Conservation (phyloP, 1,140 invertebrate genomes). For the Trichoplusia ni region DNA sequence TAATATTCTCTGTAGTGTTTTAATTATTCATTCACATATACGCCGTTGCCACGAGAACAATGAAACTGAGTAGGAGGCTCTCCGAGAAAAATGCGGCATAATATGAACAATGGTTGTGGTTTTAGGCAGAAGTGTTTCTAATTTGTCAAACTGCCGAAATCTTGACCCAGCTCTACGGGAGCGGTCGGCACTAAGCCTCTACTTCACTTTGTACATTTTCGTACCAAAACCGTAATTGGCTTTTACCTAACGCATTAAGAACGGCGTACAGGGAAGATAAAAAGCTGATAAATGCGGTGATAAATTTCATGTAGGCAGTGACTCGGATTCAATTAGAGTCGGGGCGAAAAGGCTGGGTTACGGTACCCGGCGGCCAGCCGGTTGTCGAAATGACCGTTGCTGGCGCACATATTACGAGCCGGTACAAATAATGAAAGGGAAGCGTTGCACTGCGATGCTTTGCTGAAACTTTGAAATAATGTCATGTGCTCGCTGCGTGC, state of each 20-base stretch:
- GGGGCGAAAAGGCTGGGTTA: conserved; percentile 27
- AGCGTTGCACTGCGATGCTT: not conserved
- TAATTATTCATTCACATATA: conserved; percentile 13
- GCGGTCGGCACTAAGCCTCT: conserved; percentile 1
- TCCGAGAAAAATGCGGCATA: not conserved
- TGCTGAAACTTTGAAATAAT: not conserved
- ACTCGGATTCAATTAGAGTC: conserved; percentile 50
- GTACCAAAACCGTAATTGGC: conserved; percentile 30
- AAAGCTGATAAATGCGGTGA: conserved; percentile 48
- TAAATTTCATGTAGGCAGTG: conserved; percentile 47
- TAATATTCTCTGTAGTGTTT: not conserved
- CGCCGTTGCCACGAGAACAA: not conserved
- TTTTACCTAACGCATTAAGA: conserved; percentile 36
- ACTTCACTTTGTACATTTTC: conserved; percentile 19
- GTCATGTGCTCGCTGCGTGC: not conserved
- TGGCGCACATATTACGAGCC: conserved; percentile 24
- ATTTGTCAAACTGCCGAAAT: conserved; percentile 1
- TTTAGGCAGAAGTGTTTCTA: no score
- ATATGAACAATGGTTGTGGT: no score
- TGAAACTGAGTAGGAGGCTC: not conserved
- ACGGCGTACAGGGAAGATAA: conserved; percentile 41
- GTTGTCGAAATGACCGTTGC: conserved; percentile 34
- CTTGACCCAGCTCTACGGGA: conserved; percentile 12
- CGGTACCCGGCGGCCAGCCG: conserved; percentile 16
- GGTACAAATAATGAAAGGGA: conserved; percentile 25